These are phyloP conservation scores for Rhamnusium bicolor DNA, from an alignment of 2,888 invertebrate species.

Conservation along the genomic window DNA sequence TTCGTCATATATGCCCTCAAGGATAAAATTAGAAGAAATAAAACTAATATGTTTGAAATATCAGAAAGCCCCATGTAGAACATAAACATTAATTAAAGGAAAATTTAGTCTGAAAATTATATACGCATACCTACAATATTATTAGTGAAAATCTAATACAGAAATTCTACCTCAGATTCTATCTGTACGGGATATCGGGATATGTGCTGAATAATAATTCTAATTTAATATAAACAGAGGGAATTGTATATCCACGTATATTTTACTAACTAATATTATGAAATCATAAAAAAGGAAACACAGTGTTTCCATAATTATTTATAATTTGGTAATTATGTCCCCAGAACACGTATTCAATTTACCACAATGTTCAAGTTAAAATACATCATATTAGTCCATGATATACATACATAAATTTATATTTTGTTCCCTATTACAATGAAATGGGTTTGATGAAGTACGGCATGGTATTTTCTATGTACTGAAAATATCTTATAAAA, in stretches of 20 bases:
- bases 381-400: too few relatives aligned
- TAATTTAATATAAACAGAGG: constrained; percentile 9
- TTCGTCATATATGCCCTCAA: too few relatives aligned
- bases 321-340: neutral
- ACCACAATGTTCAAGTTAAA: neutral
- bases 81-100: neutral
- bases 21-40: neutral
- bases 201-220: neutral
- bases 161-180: neutral
- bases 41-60: neutral
- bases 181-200: neutral
- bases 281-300: constrained; percentile 9
- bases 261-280: constrained; percentile 3
- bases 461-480: too few relatives aligned
- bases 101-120: neutral
- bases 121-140: neutral
- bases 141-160: constrained; percentile 2
- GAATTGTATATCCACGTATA: neutral
- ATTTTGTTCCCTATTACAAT: neutral
- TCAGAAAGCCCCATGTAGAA: neutral
- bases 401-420: neutral
- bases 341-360: constrained; percentile 15
- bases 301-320: neutral
- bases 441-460: too few relatives aligned
- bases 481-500: too few relatives aligned